Percentiles rank a stretch among this genome's conserved stretches.
These are phyloP conservation scores for Florisuga fusca DNA, from an alignment of 2,797 vertebrate species.

Conservation along the genomic window DNA sequence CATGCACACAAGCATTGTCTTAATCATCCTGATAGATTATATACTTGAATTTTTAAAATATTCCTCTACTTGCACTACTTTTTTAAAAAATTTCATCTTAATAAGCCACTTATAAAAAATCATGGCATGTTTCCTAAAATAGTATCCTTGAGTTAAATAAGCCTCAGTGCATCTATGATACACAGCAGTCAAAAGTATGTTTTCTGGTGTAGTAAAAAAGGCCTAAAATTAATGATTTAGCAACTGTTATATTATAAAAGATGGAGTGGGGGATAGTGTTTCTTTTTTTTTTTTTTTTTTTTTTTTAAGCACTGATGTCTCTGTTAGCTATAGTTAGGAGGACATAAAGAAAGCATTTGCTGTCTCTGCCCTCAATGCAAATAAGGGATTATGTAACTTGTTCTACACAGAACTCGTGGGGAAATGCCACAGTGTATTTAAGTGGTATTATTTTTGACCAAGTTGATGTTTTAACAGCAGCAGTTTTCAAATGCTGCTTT, in stretches of 20 bases:
- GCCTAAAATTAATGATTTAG: conserved; percentile 18
- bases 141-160: conserved; percentile 27
- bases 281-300: not conserved
- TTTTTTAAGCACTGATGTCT: conserved; percentile 33
- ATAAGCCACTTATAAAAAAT: conserved; percentile 40
- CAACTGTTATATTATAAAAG: not conserved
- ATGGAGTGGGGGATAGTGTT: no score
- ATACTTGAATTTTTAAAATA: conserved; percentile 59
- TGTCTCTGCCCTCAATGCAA: conserved; percentile 42
- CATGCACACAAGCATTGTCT: not conserved
- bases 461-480: not conserved
- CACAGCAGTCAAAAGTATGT: not conserved
- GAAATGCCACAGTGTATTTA: conserved; percentile 2
- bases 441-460: not conserved
- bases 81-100: conserved; percentile 13
- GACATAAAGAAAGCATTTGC: not conserved
- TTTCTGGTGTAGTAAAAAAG: not conserved
- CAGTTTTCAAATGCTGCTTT: not conserved
- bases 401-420: not conserved
- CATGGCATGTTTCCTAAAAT: conserved; percentile 50
- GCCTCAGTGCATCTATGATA: conserved; percentile 12
- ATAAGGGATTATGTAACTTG: conserved; percentile 47
- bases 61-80: conserved; percentile 23
- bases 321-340: not conserved
- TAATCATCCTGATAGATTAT: not conserved